phyloP scores from a whole-genome alignment of 30 jellyfish, hydroid and myxozoan genomes.

The Aurelia aurita region DNA sequence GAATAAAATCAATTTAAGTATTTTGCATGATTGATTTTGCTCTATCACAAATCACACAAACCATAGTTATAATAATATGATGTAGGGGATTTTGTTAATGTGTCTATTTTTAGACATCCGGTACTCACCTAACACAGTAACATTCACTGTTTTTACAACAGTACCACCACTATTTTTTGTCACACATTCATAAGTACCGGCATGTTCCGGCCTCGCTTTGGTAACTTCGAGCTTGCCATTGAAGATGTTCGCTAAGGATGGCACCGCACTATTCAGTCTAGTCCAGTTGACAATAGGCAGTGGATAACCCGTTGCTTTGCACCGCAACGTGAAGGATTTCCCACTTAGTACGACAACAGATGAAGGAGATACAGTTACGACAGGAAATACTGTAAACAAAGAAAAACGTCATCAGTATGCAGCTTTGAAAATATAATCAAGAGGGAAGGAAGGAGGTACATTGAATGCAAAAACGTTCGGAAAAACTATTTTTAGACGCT shows the following conservation, averaged over 20 bases:
- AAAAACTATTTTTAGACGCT: too few relatives aligned
- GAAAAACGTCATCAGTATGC: background rate
- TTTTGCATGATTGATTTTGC: too few relatives aligned
- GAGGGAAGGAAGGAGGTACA: too few relatives aligned
- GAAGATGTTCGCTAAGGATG: background rate
- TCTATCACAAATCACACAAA: too few relatives aligned
- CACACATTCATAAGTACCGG: conserved; percentile 73
- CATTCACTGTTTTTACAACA: conserved; percentile 50
- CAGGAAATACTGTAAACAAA: conserved; percentile 64
- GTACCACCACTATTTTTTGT: conserved; percentile 87
- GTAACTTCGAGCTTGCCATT: conserved; percentile 22
- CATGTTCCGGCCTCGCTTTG: conserved; percentile 54
- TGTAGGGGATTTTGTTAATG: background rate
- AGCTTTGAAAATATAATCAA: too few relatives aligned
- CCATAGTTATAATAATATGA: background rate
- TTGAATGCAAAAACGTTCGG: too few relatives aligned
- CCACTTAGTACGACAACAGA: conserved; percentile 70
- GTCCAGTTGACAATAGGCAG: conserved; percentile 67
- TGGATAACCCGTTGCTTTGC: conserved; percentile 75
- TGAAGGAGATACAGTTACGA: conserved; percentile 62
- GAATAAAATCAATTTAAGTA: too few relatives aligned
- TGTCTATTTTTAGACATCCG: background rate
- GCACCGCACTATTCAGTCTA: conserved; percentile 28
- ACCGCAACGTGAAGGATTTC: conserved; percentile 64
- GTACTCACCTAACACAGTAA: conserved; percentile 83